Evolutionary conservation across 2,113 vertebrate species (phyloP).

Genomic region (Nymphicus hollandicus): DNA sequence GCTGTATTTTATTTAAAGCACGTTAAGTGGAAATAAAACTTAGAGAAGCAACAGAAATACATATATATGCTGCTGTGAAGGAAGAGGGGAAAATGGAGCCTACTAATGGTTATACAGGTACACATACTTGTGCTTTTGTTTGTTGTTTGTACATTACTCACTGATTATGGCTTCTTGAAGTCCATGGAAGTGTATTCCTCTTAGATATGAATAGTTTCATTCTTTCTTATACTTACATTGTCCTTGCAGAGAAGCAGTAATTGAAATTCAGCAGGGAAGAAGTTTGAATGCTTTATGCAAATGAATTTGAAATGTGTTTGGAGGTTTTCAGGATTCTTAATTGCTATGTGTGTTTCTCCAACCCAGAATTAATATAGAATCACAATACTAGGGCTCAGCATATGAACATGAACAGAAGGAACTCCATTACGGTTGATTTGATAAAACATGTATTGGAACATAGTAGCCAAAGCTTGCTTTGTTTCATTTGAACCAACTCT

Average conservation of each 20-base stretch:
- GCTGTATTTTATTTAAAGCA: background rate
- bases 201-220: background rate
- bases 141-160: background rate
- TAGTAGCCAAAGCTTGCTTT: background rate
- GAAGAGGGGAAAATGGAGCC: background rate
- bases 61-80: background rate
- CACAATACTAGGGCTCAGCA: background rate
- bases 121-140: background rate
- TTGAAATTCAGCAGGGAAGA: background rate
- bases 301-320: background rate
- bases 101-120: background rate
- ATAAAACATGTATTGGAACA: background rate
- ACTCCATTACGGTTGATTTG: background rate
- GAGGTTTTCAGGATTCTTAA: background rate
- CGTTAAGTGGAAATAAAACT: background rate
- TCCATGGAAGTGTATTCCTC: background rate
- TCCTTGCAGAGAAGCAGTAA: background rate
- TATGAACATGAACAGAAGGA: background rate
- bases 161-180: background rate
- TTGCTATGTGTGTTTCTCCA: background rate
- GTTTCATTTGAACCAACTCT: background rate
- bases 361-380: background rate
- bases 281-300: background rate
- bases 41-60: background rate
- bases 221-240: background rate